Base-by-base conservation (phyloP, 23 tunicate species). In the Oikopleura vanhoeffeni region DNA sequence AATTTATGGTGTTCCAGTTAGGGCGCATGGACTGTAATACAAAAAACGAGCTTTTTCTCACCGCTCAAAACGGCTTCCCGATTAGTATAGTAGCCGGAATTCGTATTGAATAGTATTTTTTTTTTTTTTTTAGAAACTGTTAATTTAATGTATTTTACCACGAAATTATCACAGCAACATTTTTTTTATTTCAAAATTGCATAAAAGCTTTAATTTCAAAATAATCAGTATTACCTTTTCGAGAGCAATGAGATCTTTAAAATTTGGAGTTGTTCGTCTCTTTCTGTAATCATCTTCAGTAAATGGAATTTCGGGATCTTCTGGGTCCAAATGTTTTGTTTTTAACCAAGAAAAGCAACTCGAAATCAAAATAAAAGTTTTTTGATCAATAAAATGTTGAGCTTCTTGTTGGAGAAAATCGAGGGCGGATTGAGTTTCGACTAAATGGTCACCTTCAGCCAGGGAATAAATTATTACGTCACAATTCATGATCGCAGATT, bases 221-320 rank as follows among this genome's bases (percentile, higher is more conserved):
- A 89, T 91, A 36, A 88, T 91, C 60, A n/a, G n/a, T n/a, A 92
- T 91, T 86, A 89, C 83, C 83, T 92, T 92, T 41, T 92, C 97
- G 34, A 92, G 92, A 58, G 92, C 89, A 64, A 92, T 89, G 83
- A 89, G 97, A 41, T 92, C 97, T 64, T 92, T 92, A 58, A 88
- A 92, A 83, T 92, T 92, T 33, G 93, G 91, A 85, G 88, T 0
- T 90, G 88, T 40, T 88, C 87, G 76, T 18, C 94, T 83, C 83
- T 92, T 83, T 41, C 98, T 83, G 86, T 90, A 93, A 41, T 93
- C 98, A 85, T 93, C 98, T 83, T 93, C 98, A 36, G 98, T 93
- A 67, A 93, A 93, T 57, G 98, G 98, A 41, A 93, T 93, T 58
- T 93, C 98, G 0, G 98, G 89, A 71, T 93, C 98, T 79, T 93